Percentiles rank a stretch among this genome's conserved stretches.
Evolutionary conservation across 2,888 invertebrate genomes (phyloP).

Genomic region (Aphidius colemani): DNA sequence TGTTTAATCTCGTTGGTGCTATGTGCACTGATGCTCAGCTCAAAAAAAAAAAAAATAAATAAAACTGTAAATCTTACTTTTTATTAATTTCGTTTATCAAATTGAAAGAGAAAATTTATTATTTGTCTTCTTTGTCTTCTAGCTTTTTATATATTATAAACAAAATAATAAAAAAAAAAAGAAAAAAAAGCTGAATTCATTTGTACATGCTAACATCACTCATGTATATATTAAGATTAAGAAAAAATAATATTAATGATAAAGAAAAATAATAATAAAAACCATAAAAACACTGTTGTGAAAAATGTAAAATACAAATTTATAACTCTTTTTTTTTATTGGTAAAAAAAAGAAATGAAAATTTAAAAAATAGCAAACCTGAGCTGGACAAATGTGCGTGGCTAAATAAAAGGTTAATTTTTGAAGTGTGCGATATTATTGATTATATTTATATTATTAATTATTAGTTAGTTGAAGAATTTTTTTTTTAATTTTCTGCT

Average conservation of each 20-base stretch:
- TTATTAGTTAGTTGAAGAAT: conserved; percentile 34
- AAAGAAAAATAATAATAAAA: conserved; percentile 17
- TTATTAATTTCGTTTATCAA: too few relatives aligned
- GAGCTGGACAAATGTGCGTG: conserved; percentile 20
- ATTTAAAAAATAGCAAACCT: background rate
- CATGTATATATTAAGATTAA: conserved; percentile 33
- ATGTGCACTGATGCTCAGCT: conserved; percentile 3
- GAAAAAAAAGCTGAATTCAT: conserved; percentile 24
- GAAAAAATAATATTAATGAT: conserved; percentile 34
- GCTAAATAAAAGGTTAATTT: conserved; percentile 26
- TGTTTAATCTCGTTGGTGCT: conserved; percentile 6
- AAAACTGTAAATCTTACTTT: conserved; percentile 35
- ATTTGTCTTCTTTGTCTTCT: conserved; percentile 24
- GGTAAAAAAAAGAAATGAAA: conserved; percentile 11
- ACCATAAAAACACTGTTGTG: conserved; percentile 33
- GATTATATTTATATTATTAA: conserved; percentile 37
- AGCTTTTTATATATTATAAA: conserved; percentile 22
- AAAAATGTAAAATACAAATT: conserved; percentile 30
- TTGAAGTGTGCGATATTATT: conserved; percentile 38
- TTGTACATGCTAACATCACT: conserved; percentile 31
- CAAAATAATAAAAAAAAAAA: conserved; percentile 25
- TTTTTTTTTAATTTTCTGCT: too few relatives aligned
- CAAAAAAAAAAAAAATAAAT: conserved; percentile 28
- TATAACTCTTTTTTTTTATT: conserved; percentile 29
- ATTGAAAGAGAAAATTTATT: too few relatives aligned